phyloP scores from a whole-genome alignment of 2,113 vertebrate genomes.

The Perccottus glenii region DNA sequence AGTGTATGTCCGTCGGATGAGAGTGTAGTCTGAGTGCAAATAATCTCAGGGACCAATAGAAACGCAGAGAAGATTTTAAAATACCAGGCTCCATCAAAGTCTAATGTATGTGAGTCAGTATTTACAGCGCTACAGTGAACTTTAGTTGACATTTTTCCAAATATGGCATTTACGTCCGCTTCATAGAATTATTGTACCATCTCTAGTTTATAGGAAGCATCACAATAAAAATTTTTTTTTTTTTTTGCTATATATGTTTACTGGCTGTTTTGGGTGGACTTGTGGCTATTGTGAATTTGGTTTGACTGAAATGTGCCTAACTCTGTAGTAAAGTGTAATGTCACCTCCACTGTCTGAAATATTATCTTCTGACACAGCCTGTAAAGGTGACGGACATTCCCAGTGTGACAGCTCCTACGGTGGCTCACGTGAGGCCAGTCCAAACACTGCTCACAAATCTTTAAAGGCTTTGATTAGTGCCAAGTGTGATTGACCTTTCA shows the following conservation, averaged over 20 bases:
- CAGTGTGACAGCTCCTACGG: conserved; percentile 8
- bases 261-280: not conserved
- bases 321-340: not conserved
- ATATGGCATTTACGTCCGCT: not conserved
- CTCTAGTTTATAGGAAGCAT: too few species aligned
- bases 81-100: not conserved
- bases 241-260: not conserved
- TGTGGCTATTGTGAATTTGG: not conserved
- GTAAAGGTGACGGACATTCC: conserved; percentile 18
- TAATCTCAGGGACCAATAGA: not conserved
- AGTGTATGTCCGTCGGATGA: not conserved
- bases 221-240: too few species aligned
- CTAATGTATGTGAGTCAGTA: too few species aligned
- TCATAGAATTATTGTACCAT: too few species aligned
- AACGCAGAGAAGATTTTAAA: not conserved
- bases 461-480: conserved; percentile 60
- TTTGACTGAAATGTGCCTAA: not conserved
- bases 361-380: not conserved
- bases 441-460: conserved; percentile 40
- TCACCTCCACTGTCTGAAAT: conserved; percentile 27
- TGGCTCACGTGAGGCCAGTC: conserved; percentile 15
- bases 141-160: too few species aligned
- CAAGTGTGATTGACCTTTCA: conserved; percentile 63
- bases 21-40: not conserved
- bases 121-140: too few species aligned